Evolutionary conservation across 2,113 vertebrate species (phyloP), one percentile per base, ranked within the genome.

Genomic region (Lanius ludovicianus): DNA sequence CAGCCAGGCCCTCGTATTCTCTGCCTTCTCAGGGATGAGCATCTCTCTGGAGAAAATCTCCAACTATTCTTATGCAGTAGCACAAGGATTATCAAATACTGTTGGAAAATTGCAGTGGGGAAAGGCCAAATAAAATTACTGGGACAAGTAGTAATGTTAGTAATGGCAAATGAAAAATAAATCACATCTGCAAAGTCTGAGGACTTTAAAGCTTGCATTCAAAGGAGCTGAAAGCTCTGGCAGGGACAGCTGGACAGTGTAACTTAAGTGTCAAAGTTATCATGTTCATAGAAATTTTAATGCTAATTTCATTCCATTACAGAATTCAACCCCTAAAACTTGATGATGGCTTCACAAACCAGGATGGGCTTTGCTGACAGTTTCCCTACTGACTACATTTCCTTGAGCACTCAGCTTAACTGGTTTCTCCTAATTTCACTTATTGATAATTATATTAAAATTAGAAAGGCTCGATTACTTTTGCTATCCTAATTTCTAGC

Each of bases 41-140:
- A 71, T 33, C 76, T 78, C 52, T 90, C 57, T 71, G 62, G 53
- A 90, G 56, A 68, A 82, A 37, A 87, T 17, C 53, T 75, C 71
- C 64, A 69, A 15, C 64, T 30, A 18, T 41, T 89, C 90, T 60
- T 24, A 31, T 56, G 55, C 70, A 92, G 52, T 3, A 46, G 31
- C 3, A 89, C 41, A 21, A 20, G 30, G 46, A 93, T 89, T 86
- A 80, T 63, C 85, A 86, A 92, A 84, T 21, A 5, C 35, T 15
- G 11, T 19, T 41, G 59, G 79, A 53, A 93, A 90, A 94, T 56
- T 69, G 76, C 53, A 73, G 18, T 30, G 41, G 53, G 62, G n/a
- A 90, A 95, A 88, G 74, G 69, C 41, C 81, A 87, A 84, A 89
- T 55, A 89, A 84, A 96, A 90, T 65, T 75, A 65, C 49, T 23